A percentile compares a stretch with the other conserved stretches of the same genome.
Conservation (phyloP, 2,888 invertebrate genomes). For the Yponomeuta sedellus region DNA sequence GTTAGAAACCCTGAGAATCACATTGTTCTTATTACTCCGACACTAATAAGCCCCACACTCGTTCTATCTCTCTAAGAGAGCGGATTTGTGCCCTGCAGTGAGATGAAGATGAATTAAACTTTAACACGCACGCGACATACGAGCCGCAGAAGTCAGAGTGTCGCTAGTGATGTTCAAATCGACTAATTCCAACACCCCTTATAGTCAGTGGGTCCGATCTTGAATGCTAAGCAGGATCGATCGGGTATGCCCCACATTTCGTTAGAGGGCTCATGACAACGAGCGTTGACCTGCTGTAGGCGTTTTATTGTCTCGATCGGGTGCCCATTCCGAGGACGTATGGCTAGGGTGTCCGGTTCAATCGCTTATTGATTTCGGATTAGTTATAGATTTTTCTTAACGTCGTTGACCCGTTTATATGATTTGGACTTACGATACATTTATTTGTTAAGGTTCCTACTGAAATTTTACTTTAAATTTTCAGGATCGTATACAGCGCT, state of each 20-base stretch:
- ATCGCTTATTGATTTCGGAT: background rate
- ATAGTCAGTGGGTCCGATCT: slow-evolving; percentile 40
- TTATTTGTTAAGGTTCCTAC: too few species aligned
- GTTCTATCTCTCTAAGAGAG: too few species aligned
- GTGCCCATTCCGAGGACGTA: slow-evolving; percentile 35
- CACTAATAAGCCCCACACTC: too few species aligned
- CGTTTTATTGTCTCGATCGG: slow-evolving; percentile 33
- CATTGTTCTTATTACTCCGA: too few species aligned
- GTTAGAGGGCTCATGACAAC: slow-evolving; percentile 11
- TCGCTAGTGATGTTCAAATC: slow-evolving; percentile 6
- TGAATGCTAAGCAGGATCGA: slow-evolving; percentile 67
- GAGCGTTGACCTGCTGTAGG: slow-evolving; percentile 35
- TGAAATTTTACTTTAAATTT: too few species aligned
- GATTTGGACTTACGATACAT: too few species aligned
- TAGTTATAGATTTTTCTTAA: background rate
- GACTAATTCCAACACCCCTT: slow-evolving; percentile 30
- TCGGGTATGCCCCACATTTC: slow-evolving; percentile 55
- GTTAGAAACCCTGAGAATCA: too few species aligned
- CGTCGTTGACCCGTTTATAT: too few species aligned
- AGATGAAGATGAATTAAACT: too few species aligned
- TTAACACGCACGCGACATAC: background rate
- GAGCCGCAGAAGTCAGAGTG: background rate
- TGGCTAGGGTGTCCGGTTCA: slow-evolving; percentile 20
- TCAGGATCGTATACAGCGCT: too few species aligned
- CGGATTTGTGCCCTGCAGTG: too few species aligned